Evolutionary conservation across 2,113 vertebrate species (phyloP), one percentile per base, ranked within the genome.

Genomic region (Platysteira castanea): DNA sequence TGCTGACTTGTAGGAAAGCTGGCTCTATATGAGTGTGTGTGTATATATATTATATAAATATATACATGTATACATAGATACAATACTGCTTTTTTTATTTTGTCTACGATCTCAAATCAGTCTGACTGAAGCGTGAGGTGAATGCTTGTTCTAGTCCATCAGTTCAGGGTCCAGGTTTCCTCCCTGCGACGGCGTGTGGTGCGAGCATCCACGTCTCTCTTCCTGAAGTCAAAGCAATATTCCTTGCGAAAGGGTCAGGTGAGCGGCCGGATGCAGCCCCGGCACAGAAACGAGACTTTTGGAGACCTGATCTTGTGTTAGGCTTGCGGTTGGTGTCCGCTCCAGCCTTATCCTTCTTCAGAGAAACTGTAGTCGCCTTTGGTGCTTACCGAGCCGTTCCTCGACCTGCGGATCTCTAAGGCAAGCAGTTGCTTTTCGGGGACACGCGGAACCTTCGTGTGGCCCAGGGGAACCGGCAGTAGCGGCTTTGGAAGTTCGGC

Each of bases 51-150:
- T 96, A 94, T 96, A 97, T 98, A 96, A 96, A 97, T 97, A 97
- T 93, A 97, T 98, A 98, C 96, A 98, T 98, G 97, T 97, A 98
- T 97, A 98, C 98, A 98, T 97, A 98, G 98, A 97, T 94, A 97
- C 97, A 98, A n/a, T 96, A 95, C 96, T 97, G 97, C 97, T 96
- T 97, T 97, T 96, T 96, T 95, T 95, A 76, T 84, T 91, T 93
- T 96, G 95, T 97, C 97, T 96, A 76, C 31, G 11, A 42, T 97
- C 97, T 95, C 41, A 30, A 89, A 95, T 80, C 87, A 59, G 93
- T 95, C 95, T 93, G 96, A 95, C 93, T 91, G 97, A 94, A 95
- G 95, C 35, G 80, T 78, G 95, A 97, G 95, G 97, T 37, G 97
- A 96, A 91, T 91, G 95, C 96, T 94, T 93, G 64, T 93, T 74